Percentiles rank a stretch among this genome's conserved stretches.
These are phyloP conservation scores for Hesperophylax magnus DNA, from an alignment of 1,140 invertebrate species.

Conservation along the genomic window DNA sequence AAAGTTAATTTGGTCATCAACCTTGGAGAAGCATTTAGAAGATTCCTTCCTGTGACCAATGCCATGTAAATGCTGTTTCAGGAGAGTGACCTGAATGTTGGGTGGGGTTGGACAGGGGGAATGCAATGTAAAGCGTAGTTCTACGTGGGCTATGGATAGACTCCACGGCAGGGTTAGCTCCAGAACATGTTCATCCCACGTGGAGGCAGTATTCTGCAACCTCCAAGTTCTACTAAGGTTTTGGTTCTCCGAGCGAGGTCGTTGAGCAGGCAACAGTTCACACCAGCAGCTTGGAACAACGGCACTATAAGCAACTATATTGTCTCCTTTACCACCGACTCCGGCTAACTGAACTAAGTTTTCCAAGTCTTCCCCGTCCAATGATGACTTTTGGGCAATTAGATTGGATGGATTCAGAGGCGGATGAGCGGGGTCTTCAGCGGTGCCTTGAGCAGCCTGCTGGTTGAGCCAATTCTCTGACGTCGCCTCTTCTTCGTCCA, in stretches of 20 bases:
- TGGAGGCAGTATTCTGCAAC: constrained; percentile 87
- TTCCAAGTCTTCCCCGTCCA: constrained; percentile 64
- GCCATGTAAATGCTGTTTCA: constrained; percentile 85
- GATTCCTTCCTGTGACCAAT: constrained; percentile 74
- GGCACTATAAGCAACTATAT: constrained; percentile 80
- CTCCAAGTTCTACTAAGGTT: constrained; percentile 89
- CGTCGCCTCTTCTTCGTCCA: constrained; percentile 75
- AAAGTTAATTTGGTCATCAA: constrained; percentile 77
- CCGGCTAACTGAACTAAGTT: constrained; percentile 64
- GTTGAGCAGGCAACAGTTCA: constrained; percentile 91
- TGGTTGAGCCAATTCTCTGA: constrained; percentile 51
- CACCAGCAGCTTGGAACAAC: constrained; percentile 94
- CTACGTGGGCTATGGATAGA: constrained; percentile 85
- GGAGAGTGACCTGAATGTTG: constrained; percentile 84
- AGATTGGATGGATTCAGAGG: constrained; percentile 59
- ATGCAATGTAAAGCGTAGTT: constrained; percentile 88
- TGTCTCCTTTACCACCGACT: constrained; percentile 68
- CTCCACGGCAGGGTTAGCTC: constrained; percentile 87
- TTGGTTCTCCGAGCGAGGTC: constrained; percentile 86
- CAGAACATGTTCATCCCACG: constrained; percentile 93
- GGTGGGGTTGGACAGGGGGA: constrained; percentile 76
- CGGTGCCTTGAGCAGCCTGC: constrained; percentile 59
- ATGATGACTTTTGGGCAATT: constrained; percentile 65
- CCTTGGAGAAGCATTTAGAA: constrained; percentile 62
- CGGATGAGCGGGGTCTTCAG: constrained; percentile 70